phyloP scores from a whole-genome alignment of 2,888 invertebrate species.

The Eupithecia exiguata region DNA sequence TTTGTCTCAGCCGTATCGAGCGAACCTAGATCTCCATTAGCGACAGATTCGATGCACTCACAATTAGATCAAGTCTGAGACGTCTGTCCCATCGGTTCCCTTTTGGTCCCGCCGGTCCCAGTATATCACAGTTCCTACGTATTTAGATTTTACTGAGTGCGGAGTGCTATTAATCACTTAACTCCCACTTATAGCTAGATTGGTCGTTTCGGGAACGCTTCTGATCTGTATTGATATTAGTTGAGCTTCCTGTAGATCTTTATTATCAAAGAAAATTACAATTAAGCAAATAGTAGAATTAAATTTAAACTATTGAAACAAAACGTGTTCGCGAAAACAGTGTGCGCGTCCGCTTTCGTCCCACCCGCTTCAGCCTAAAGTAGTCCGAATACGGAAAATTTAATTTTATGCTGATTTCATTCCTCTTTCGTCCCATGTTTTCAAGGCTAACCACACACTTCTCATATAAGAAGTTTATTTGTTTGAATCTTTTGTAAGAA shows the following conservation, averaged over 20 bases:
- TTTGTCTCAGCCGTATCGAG: neutral
- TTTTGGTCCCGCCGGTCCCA: neutral
- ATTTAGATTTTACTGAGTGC: constrained; percentile 3
- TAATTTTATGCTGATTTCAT: no score
- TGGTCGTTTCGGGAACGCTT: neutral
- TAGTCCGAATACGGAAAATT: no score
- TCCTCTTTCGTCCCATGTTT: no score
- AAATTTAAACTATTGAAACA: no score
- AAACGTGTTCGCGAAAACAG: no score
- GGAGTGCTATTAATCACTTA: neutral
- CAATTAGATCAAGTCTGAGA: constrained; percentile 15
- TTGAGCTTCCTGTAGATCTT: neutral
- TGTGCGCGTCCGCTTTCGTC: no score
- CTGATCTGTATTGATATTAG: neutral
- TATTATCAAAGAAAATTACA: no score
- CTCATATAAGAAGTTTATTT: no score
- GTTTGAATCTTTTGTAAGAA: no score
- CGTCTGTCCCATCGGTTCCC: constrained; percentile 10
- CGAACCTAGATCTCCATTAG: constrained; percentile 6
- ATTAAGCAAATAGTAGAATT: no score
- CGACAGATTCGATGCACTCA: constrained; percentile 10
- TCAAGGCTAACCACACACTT: no score
- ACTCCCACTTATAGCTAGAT: neutral
- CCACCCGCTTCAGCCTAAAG: no score
- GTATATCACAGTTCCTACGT: neutral